Base-by-base conservation (phyloP, 2,113 vertebrate genomes). In the Solenodon paradoxus region DNA sequence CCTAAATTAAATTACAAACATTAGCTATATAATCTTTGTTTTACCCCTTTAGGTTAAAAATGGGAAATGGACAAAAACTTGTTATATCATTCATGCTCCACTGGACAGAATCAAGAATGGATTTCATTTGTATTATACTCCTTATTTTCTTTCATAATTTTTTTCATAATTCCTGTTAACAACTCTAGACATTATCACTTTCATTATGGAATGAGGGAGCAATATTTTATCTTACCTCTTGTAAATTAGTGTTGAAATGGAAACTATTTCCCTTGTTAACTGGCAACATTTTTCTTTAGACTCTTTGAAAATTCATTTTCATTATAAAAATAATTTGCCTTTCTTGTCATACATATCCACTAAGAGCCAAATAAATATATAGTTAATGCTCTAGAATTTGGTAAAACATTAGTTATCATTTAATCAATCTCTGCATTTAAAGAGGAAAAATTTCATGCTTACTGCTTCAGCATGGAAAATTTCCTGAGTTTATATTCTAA, bases 171-270 rank as follows among this genome's bases (percentile, higher is more conserved):
- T 88, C 30, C 75, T 95, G 68, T 95, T 86, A 95, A 94, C 22
- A 66, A 3, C 45, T 88, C 11, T 71, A 32, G 68, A 85, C 59
- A 64, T 57, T 95, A 17, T 95, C 69, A 71, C 63, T 71, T 95
- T 92, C 42, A 80, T 92, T 94, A 77, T 55, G 57, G 61, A 94
- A 81, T n/a, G 57, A 97, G 75, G 74, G 95, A 96, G 75, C 66
- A 95, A 63, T 93, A 94, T 68, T 96, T 90, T 95, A 88, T 93
- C 90, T 94, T 96, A 71, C 42, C 81, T 96, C 92, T 84, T 95
- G 11, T 93, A 96, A 94, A 64, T 87, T 83, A 94, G 53, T 87
- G 47, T 93, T 92, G 45, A 92, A 91, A 95, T 92, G 42, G 42
- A 84, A 93, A 93, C 40, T 88, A 2, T 92, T 96, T 84, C 79